Conservation (phyloP, 2,888 invertebrate species). For the Tetrapedia diversipes region DNA sequence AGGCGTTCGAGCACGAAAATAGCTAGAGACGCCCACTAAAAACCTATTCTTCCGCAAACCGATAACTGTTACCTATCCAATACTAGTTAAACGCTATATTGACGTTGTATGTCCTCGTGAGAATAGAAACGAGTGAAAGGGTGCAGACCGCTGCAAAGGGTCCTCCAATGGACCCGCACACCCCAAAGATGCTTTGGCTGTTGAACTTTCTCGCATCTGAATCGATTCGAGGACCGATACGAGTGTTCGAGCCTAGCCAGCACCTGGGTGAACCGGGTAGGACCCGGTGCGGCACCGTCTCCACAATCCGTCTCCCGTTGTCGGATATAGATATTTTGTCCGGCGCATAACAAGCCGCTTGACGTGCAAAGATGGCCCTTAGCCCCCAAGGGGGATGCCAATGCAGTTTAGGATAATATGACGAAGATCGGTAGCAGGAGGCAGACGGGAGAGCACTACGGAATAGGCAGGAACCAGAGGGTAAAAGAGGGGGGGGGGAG, state of each 20-base stretch:
- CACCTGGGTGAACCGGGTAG: conserved; percentile 51
- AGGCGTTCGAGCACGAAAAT: no score
- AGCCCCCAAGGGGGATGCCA: conserved; percentile 57
- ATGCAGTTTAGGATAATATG: conserved; percentile 75
- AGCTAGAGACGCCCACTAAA: no score
- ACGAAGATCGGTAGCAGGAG: conserved; percentile 72
- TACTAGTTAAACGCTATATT: no score
- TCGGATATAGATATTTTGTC: conserved; percentile 65
- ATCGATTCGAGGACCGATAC: conserved; percentile 36
- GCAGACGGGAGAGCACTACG: conserved; percentile 52
- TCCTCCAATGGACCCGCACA: not conserved
- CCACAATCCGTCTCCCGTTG: conserved; percentile 44
- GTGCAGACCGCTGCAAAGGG: not conserved
- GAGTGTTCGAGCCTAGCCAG: not conserved
- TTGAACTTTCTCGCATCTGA: not conserved
- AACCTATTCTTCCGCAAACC: no score
- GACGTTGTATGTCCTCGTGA: no score
- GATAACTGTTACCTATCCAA: no score
- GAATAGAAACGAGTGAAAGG: not conserved
- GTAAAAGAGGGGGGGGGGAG: conserved; percentile 14
- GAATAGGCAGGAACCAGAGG: conserved; percentile 38
- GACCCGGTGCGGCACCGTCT: conserved; percentile 31
- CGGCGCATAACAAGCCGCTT: conserved; percentile 64
- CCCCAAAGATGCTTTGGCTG: not conserved
- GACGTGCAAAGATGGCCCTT: conserved; percentile 61